phyloP scores from a whole-genome alignment of 1,140 invertebrate species.

The Cotesia glomerata region DNA sequence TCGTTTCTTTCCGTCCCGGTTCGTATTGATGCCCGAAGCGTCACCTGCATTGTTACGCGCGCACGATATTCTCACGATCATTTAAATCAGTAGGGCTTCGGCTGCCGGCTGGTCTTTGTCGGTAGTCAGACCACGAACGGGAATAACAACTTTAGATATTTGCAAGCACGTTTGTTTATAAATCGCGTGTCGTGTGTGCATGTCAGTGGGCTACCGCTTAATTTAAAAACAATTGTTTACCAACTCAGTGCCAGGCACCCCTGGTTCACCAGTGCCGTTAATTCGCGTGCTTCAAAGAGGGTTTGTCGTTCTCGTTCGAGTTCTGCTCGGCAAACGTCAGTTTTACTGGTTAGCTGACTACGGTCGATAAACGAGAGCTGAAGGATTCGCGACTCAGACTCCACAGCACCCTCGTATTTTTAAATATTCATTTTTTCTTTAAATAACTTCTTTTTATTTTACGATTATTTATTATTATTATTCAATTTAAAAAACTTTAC shows the following conservation, averaged over 20 bases:
- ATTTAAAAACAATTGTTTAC: too few relatives aligned
- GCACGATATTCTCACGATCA: too few relatives aligned
- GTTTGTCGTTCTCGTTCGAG: not conserved
- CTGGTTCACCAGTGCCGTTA: not conserved
- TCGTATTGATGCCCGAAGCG: too few relatives aligned
- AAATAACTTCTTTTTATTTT: too few relatives aligned
- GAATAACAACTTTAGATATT: not conserved
- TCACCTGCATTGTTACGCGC: too few relatives aligned
- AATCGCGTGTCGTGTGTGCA: not conserved
- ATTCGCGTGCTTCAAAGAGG: not conserved
- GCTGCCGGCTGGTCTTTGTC: slow-evolving; percentile 49
- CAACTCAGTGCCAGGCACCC: not conserved
- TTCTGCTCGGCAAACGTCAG: not conserved
- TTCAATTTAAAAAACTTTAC: not conserved
- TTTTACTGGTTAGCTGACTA: slow-evolving; percentile 13
- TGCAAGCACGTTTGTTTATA: not conserved
- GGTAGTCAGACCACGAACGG: not conserved
- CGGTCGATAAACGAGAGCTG: slow-evolving; percentile 31
- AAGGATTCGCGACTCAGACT: not conserved
- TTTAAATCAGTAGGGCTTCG: slow-evolving; percentile 53
- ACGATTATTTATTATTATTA: too few relatives aligned
- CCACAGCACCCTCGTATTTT: not conserved
- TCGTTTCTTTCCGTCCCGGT: too few relatives aligned
- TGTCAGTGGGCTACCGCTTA: not conserved
- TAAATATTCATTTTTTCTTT: not conserved